Evolutionary conservation across 1,140 invertebrate species (phyloP).

Genomic region (Palaemon carinicauda): DNA sequence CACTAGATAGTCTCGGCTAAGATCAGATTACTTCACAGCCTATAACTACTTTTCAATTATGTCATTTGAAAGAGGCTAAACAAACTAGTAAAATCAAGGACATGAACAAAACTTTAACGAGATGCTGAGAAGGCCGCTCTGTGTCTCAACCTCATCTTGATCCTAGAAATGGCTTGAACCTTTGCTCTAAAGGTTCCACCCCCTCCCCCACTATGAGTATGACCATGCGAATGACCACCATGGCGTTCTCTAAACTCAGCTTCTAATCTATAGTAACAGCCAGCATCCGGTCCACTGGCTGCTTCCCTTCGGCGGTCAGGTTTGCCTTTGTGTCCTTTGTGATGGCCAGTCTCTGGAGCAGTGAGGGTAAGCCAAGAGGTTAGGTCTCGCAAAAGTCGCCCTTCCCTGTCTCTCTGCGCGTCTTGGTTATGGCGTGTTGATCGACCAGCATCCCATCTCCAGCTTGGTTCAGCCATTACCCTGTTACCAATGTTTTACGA

Average conservation of each 20-base stretch:
- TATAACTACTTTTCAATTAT: too few relatives aligned
- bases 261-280: constrained; percentile 54
- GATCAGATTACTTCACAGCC: too few relatives aligned
- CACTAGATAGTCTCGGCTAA: too few relatives aligned
- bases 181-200: constrained; percentile 54
- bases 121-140: constrained; percentile 55
- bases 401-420: constrained; percentile 53
- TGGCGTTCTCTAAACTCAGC: constrained; percentile 53
- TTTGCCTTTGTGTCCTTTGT: constrained; percentile 8
- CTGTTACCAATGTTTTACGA: not conserved
- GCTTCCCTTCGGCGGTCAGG: constrained; percentile 19
- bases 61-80: too few relatives aligned
- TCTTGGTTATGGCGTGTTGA: constrained; percentile 59
- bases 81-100: not conserved
- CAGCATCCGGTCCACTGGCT: constrained; percentile 27
- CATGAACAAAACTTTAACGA: not conserved
- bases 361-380: constrained; percentile 55
- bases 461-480: constrained; percentile 45
- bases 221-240: constrained; percentile 26
- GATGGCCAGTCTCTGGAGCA: constrained; percentile 26
- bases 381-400: constrained; percentile 40
- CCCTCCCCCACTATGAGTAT: not conserved
- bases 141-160: constrained; percentile 58
- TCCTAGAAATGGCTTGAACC: constrained; percentile 58
- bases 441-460: constrained; percentile 52